Base-by-base conservation (phyloP, 2,888 invertebrate species). In the Therioaphis trifolii region DNA sequence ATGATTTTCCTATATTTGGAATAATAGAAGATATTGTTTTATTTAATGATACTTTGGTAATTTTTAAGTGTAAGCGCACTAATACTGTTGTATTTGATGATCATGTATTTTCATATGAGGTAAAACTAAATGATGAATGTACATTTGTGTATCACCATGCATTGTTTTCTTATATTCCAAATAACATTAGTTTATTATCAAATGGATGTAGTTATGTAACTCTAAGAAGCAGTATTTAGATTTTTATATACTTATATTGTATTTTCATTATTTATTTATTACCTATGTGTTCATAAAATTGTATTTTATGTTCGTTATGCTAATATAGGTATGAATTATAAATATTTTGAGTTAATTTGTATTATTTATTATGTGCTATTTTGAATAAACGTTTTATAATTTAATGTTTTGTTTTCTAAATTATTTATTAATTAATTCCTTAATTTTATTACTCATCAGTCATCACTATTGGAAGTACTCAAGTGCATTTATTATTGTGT, bases 151-250 rank as follows among this genome's bases (percentile, higher is more conserved):
- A 68, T 68, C 68, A 68, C 68, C 43, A 68, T 68, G 24, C 21
- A 43, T 43, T 68, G 2, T 2, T 24, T 68, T 68, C 68, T 43
- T 69, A 43, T 69, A 69, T 69, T 69, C 69, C 69, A 43, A 69
- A 69, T 69, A 69, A 69, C 43, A 43, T 69, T 0, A 43, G 69
- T 43, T 7, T 43, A 68, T 68, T 15, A 43, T 1, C 69, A 40
- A 69, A 69, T 69, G 69, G 43, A 69, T 9, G 69, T 68, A 69
- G 43, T 14, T 69, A 69, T 69, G 43, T 69, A 43, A 69, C 69
- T 15, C 15, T 68, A 68, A 68, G 68, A 68, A 68, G 68, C 21
- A 43, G 69, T 24, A 69, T 24, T 43, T 68, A 43, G 15, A 43
- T 69, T 69, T 0, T 69, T 68, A 40, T 66, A 40, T 63, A 27